Evolutionary conservation across 2,113 vertebrate genomes (phyloP).

Genomic region (Sus scrofa): DNA sequence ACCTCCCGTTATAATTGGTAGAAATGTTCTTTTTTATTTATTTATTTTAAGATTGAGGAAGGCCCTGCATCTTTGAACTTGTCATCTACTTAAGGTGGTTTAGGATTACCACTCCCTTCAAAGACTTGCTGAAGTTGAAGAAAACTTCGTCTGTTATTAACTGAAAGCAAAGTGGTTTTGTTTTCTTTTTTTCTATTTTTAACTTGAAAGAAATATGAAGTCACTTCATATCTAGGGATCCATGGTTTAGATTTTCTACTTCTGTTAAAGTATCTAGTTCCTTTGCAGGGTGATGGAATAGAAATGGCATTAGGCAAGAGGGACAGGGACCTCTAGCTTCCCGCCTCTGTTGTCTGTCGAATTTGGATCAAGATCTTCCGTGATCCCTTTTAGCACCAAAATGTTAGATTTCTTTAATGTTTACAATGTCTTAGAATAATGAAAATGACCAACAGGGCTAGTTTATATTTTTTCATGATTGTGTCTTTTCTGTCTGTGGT

Average conservation of each 20-base stretch:
- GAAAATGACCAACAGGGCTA: not conserved
- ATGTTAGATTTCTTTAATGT: slow-evolving; percentile 13
- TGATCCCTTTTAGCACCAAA: not conserved
- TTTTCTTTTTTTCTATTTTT: not conserved
- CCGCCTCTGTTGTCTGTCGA: not conserved
- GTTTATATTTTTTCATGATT: not conserved
- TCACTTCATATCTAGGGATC: not conserved
- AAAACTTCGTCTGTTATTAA: slow-evolving; percentile 3
- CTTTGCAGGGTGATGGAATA: not conserved
- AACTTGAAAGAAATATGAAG: slow-evolving; percentile 20
- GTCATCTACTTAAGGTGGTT: not conserved
- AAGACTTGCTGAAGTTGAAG: slow-evolving; percentile 16
- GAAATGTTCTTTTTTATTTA: not conserved
- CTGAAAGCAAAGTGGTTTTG: not conserved
- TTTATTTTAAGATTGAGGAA: slow-evolving; percentile 19
- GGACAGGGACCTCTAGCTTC: not conserved
- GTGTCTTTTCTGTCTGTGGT: not conserved
- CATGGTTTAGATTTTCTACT: not conserved
- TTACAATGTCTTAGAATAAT: slow-evolving; percentile 24
- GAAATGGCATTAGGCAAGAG: not conserved
- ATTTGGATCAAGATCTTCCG: slow-evolving; percentile 6
- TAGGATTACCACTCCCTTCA: slow-evolving; percentile 50
- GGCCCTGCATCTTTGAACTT: slow-evolving; percentile 24
- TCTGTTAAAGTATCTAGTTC: not conserved
- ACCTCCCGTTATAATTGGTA: not conserved